phyloP scores from a whole-genome alignment of 2,797 vertebrate genomes.

The Eulemur coronatus region DNA sequence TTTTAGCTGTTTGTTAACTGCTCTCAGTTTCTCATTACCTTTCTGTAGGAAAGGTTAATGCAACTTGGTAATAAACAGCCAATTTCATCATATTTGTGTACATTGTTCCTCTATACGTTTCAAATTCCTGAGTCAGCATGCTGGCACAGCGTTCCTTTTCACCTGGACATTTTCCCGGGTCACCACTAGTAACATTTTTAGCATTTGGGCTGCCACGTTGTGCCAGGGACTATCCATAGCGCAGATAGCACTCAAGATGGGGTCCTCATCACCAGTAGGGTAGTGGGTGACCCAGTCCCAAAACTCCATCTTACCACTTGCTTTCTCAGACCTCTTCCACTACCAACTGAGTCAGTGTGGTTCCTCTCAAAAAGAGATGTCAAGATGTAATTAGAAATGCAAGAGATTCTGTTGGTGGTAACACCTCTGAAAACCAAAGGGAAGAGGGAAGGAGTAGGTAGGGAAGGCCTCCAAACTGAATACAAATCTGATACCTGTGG shows the following conservation, averaged over 20 bases:
- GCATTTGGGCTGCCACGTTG: background rate
- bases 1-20: background rate
- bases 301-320: background rate
- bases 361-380: background rate
- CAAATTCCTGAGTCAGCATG: background rate
- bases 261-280: background rate
- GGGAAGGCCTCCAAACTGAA: background rate
- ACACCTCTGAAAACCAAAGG: background rate
- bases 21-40: background rate
- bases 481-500: background rate
- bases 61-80: background rate
- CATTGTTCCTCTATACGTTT: background rate
- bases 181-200: background rate
- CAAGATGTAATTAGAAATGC: background rate
- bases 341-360: background rate
- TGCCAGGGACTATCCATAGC: background rate
- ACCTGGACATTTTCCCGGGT: background rate
- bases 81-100: background rate
- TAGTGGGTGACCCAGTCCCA: background rate
- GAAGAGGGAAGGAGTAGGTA: rapidly evolving
- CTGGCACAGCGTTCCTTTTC: background rate
- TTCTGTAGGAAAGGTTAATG: background rate
- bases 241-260: background rate
- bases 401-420: background rate
- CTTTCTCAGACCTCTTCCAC: background rate